Evolutionary conservation across 2,113 vertebrate genomes (phyloP), one percentile per base, ranked within the genome.

Genomic region (Oryzias celebensis): DNA sequence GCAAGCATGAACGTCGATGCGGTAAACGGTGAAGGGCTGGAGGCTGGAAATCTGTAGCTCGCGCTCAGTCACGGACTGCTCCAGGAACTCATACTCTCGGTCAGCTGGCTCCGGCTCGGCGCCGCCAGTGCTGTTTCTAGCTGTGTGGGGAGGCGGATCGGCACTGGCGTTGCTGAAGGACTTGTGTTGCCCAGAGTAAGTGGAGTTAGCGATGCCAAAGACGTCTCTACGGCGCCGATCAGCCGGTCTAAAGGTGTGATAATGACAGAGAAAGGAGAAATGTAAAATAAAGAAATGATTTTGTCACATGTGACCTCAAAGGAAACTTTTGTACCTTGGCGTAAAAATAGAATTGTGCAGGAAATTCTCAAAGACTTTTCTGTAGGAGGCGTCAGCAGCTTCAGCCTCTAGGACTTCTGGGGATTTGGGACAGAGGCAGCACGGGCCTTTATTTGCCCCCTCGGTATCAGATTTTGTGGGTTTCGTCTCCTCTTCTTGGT

Each of bases 321-420:
- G 36, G 36, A 36, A 36, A 36, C 36, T 36, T 10, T 36, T 1
- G 36, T 86, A 98, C 97, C 97, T 94, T 47, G 95, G 96, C 44
- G 95, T 94, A 48, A 99, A 99, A 85, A 99, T 98, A 20, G 94
- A 93, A 80, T 99, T 99, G 77, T 99, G 97, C 71, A 99, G 92
- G 78, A 98, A 99, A 66, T 98, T 98, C 86, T 99, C 97, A 42
- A 99, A 99, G 58, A 95, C 94, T 78, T 99, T 99, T 52, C 96
- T 88, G 85, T 96, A 98, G 49, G 95, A 94, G 0, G 94, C 96
- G 20, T 98, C 94, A 3, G 96, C 96, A 43, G 94, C 95, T 84
- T 96, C 95, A 0, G 92, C 92, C 72, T 96, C 93, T 71, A 95
- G 93, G 80, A 95, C 96, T 1, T 94, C 93, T 3, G 92, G 93